A percentile compares a stretch with the other conserved stretches of the same genome.
phyloP scores from a whole-genome alignment of 1,140 invertebrate species.

The Aleiodes sp. region DNA sequence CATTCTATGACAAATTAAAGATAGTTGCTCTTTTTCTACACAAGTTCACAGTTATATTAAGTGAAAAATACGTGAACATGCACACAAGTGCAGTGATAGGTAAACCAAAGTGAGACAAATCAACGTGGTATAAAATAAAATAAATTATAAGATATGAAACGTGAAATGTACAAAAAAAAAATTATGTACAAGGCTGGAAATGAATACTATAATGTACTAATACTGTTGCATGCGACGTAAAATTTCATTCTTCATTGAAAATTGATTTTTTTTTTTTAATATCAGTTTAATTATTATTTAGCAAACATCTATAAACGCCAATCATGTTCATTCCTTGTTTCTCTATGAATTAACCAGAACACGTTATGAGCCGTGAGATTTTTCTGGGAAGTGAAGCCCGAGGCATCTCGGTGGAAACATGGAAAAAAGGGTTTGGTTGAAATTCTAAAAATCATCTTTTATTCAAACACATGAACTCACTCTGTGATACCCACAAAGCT shows the following conservation, averaged over 20 bases:
- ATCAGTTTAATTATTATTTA: neutral
- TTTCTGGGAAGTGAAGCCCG: slow-evolving; percentile 28
- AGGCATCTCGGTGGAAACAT: slow-evolving; percentile 31
- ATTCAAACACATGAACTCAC: slow-evolving; percentile 43
- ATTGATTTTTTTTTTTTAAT: neutral
- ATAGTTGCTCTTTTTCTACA: too few species aligned
- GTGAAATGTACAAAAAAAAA: too few species aligned
- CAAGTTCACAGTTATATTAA: too few species aligned
- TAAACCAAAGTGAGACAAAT: too few species aligned
- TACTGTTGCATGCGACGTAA: neutral
- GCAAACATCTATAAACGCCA: neutral
- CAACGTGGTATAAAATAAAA: too few species aligned
- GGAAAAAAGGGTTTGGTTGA: too few species aligned
- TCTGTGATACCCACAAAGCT: neutral
- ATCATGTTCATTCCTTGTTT: neutral
- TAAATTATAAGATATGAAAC: too few species aligned
- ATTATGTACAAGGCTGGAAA: too few species aligned
- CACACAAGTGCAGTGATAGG: too few species aligned
- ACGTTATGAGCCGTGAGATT: slow-evolving; percentile 41
- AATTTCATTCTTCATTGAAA: neutral
- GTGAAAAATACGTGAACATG: neutral
- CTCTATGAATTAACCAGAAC: slow-evolving; percentile 55
- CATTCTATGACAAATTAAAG: too few species aligned
- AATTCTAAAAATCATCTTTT: slow-evolving; percentile 51
- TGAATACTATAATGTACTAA: too few species aligned